phyloP scores from a whole-genome alignment of 92 coral and sea anemone species.

The Heteractis magnifica region DNA sequence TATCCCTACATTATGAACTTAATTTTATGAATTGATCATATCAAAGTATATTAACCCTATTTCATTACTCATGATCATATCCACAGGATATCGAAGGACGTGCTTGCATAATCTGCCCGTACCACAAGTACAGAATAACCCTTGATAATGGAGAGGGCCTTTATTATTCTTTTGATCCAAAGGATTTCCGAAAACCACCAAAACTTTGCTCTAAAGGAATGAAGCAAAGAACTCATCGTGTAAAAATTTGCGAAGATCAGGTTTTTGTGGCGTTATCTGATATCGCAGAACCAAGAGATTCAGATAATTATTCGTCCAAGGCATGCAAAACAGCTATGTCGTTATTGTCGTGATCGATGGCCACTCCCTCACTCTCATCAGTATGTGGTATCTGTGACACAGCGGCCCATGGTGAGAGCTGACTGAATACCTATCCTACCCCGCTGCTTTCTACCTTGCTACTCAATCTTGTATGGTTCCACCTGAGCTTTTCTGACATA shows the following conservation, averaged over 20 bases:
- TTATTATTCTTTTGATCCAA: conserved; percentile 52
- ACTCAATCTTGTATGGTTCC: no score
- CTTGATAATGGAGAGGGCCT: conserved; percentile 63
- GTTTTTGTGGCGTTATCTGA: conserved; percentile 58
- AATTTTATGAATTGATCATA: no score
- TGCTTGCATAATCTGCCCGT: conserved; percentile 57
- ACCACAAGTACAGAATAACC: conserved; percentile 61
- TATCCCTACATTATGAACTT: no score
- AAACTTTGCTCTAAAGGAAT: conserved; percentile 51
- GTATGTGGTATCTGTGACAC: not conserved
- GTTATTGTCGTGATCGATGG: not conserved
- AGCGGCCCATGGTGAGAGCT: not conserved
- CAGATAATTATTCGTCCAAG: conserved; percentile 44
- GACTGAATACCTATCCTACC: no score
- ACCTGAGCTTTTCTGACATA: no score
- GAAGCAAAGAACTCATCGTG: conserved; percentile 57
- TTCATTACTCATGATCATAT: not conserved
- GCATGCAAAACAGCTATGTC: conserved; percentile 31
- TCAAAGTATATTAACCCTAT: no score
- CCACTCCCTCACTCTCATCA: not conserved
- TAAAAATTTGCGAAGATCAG: conserved; percentile 30
- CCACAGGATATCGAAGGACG: conserved; percentile 57
- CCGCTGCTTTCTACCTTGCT: no score
- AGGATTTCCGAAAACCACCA: conserved; percentile 58
- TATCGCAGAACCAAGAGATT: conserved; percentile 40